Evolutionary conservation across 2,113 vertebrate species (phyloP).

Genomic region (Felis chaus): DNA sequence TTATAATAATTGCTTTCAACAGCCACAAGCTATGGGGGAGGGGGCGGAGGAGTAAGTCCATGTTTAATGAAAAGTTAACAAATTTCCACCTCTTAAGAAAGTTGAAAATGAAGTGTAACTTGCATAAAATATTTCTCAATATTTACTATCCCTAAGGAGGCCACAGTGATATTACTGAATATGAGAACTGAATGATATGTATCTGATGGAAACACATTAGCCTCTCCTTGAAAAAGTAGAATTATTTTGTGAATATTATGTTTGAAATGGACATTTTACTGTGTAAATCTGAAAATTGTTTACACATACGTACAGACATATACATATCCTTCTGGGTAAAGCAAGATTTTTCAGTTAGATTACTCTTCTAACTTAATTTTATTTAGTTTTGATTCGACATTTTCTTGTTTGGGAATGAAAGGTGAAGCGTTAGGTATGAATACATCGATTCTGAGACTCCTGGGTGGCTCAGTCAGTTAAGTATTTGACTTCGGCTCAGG

Average conservation of each 20-base stretch:
- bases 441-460: neutral
- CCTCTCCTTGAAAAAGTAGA: neutral
- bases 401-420: neutral
- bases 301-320: neutral
- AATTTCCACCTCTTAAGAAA: neutral
- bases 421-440: neutral
- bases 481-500: no score
- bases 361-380: neutral
- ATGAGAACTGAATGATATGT: neutral
- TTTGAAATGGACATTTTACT: neutral
- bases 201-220: neutral
- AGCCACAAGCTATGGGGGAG: neutral
- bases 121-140: neutral
- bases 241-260: neutral
- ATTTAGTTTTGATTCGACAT: neutral
- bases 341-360: neutral
- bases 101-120: neutral
- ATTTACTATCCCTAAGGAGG: neutral
- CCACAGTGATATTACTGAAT: neutral
- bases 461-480: no score
- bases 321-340: neutral
- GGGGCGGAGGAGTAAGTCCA: rapidly evolving
- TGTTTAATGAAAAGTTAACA: neutral
- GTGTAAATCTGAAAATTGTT: neutral
- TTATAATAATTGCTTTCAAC: neutral